Conservation (phyloP, 1,140 invertebrate genomes). For the Nymphalis io region DNA sequence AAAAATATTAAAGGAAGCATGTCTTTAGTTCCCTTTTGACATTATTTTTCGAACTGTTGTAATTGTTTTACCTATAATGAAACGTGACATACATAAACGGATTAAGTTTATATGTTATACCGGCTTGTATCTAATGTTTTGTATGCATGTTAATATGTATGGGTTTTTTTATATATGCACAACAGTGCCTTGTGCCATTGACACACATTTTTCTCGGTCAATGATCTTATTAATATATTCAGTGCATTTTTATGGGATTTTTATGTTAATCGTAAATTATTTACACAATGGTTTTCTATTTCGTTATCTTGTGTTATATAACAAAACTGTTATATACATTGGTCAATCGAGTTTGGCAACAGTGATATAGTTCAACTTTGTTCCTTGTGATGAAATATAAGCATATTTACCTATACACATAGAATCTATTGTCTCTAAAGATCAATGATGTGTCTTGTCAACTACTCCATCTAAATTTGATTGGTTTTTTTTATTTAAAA, state of each 20-base stretch:
- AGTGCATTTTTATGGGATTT: slow-evolving; percentile 33
- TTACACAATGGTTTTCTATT: slow-evolving; percentile 14
- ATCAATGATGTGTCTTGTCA: too few relatives aligned
- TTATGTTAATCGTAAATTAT: slow-evolving; percentile 32
- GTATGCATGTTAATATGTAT: slow-evolving; percentile 23
- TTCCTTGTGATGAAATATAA: background rate
- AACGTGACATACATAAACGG: background rate
- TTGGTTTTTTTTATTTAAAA: too few relatives aligned
- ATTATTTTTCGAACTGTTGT: too few relatives aligned
- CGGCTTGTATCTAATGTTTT: slow-evolving; percentile 20
- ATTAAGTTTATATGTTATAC: background rate
- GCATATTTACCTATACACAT: too few relatives aligned
- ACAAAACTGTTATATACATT: background rate
- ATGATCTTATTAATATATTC: slow-evolving; percentile 34
- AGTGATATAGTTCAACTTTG: background rate
- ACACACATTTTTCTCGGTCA: slow-evolving; percentile 30
- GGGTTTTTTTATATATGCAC: slow-evolving; percentile 29
- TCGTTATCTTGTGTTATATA: background rate
- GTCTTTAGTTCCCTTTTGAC: too few relatives aligned
- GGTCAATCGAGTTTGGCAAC: background rate
- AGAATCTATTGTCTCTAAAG: too few relatives aligned
- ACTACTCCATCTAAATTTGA: too few relatives aligned
- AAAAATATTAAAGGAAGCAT: too few relatives aligned
- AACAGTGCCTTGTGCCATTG: slow-evolving; percentile 36
- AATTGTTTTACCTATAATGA: too few relatives aligned